These are phyloP conservation scores for Chelonoidis abingdonii DNA, from an alignment of 2,113 vertebrate genomes.

Conservation along the genomic window DNA sequence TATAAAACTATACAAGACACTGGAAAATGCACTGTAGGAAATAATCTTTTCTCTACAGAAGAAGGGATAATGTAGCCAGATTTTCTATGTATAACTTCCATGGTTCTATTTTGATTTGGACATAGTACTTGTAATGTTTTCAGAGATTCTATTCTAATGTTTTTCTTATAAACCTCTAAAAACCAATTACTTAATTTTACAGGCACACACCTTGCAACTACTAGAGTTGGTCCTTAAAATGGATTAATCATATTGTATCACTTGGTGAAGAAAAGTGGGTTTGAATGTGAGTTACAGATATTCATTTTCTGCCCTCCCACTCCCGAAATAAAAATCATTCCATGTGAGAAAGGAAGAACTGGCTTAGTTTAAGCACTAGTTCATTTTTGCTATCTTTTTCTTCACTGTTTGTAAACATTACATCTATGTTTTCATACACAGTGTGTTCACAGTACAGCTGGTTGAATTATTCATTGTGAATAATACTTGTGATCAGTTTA, in stretches of 20 bases:
- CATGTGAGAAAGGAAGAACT: not conserved
- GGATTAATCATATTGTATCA: not conserved
- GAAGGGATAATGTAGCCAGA: not conserved
- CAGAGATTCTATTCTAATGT: fast-evolving
- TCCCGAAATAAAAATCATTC: not conserved
- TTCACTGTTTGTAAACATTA: not conserved
- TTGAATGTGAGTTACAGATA: not conserved
- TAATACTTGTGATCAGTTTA: not conserved
- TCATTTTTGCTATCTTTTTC: not conserved
- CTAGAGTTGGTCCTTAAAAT: not conserved
- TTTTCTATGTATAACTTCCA: not conserved
- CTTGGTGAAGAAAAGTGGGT: not conserved
- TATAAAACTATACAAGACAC: not conserved
- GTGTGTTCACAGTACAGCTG: not conserved
- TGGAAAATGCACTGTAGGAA: not conserved
- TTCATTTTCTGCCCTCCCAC: not conserved
- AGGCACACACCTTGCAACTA: not conserved
- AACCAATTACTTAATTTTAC: not conserved
- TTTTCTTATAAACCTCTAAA: constrained; percentile 3
- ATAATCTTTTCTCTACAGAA: not conserved
- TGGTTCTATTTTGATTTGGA: not conserved
- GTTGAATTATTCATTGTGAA: not conserved
- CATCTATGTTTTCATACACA: not conserved
- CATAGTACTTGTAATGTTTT: not conserved
- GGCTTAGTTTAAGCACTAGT: not conserved